Conservation (phyloP, 2,113 vertebrate species). For the Grammomys surdaster region DNA sequence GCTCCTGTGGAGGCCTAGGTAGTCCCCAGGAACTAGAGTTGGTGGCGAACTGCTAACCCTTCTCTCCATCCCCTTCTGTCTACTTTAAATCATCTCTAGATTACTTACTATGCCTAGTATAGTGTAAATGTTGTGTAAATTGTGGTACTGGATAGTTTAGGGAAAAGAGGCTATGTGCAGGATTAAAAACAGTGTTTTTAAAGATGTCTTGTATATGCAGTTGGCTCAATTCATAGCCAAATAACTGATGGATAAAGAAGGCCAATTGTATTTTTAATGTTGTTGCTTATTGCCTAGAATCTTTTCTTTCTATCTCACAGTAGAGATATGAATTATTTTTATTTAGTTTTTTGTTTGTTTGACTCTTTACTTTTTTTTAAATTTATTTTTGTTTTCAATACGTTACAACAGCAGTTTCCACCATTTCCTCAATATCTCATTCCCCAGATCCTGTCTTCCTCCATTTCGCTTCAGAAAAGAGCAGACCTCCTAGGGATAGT, state of each 20-base stretch:
- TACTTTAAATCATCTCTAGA: background rate
- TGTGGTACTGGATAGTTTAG: background rate
- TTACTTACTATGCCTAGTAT: background rate
- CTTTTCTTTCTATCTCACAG: too few species aligned
- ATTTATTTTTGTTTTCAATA: background rate
- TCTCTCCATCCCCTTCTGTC: background rate
- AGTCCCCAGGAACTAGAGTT: background rate
- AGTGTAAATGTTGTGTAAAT: background rate
- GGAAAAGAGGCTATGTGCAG: background rate
- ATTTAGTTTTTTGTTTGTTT: background rate
- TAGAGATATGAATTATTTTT: constrained; percentile 38
- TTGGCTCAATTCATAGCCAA: background rate
- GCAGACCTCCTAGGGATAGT: background rate
- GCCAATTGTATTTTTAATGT: constrained; percentile 25
- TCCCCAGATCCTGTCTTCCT: background rate
- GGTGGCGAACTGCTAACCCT: background rate
- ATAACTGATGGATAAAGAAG: background rate
- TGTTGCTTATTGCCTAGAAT: background rate
- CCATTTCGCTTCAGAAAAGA: background rate
- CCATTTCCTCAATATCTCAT: background rate
- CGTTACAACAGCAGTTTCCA: background rate
- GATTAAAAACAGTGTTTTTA: background rate
- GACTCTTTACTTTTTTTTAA: background rate
- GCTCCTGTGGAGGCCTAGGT: background rate
- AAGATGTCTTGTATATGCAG: background rate